Percentiles rank a stretch among this genome's conserved stretches.
Conservation (phyloP, 2,888 invertebrate species). For the Strigamia crassipes region DNA sequence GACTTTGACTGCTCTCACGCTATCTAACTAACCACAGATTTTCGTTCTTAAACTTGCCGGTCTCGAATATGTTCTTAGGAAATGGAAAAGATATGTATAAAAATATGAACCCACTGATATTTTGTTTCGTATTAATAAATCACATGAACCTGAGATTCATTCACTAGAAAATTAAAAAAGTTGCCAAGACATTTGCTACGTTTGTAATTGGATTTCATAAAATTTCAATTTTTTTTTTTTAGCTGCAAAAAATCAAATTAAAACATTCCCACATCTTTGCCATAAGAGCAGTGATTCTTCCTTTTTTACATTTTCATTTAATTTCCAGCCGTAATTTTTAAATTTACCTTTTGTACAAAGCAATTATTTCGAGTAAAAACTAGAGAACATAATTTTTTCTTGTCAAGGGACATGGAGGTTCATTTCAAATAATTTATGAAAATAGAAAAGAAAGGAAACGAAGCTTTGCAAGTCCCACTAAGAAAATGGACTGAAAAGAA, state of each 20-base stretch:
- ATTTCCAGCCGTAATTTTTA: background rate
- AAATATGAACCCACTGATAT: too few relatives aligned
- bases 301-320: background rate
- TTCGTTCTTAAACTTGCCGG: too few relatives aligned
- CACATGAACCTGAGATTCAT: background rate
- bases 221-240: background rate
- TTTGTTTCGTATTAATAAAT: background rate
- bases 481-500: conserved; percentile 15
- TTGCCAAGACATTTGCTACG: too few relatives aligned
- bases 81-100: too few relatives aligned
- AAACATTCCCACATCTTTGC: background rate
- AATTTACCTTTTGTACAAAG: background rate
- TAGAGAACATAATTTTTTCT: background rate
- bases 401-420: background rate
- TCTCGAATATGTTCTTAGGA: too few relatives aligned
- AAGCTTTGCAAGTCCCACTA: background rate
- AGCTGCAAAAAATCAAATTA: background rate
- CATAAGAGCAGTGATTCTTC: background rate
- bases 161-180: background rate
- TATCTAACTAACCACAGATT: too few relatives aligned
- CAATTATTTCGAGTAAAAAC: background rate
- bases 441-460: conserved; percentile 8
- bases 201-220: background rate
- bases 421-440: conserved; percentile 3
- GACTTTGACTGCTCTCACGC: too few relatives aligned